These are phyloP conservation scores for Amphiura filiformis DNA, from an alignment of 35 echinoderm and acorn worm species.

Conservation along the genomic window DNA sequence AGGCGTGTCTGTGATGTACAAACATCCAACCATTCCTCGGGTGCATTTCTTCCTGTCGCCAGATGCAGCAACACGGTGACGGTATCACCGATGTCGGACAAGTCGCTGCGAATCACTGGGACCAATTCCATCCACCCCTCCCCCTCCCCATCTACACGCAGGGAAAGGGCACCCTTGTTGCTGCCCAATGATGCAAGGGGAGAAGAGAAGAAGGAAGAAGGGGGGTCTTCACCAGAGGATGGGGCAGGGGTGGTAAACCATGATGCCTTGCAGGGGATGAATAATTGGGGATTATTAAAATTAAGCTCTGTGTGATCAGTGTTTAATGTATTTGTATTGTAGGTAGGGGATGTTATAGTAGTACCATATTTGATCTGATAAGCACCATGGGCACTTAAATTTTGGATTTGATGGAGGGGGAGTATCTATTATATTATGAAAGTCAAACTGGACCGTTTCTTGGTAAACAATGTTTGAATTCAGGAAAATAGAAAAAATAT, in stretches of 20 bases:
- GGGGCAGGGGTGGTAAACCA: neutral
- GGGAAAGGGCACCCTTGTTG: slow-evolving; percentile 15
- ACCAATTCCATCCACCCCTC: slow-evolving; percentile 33
- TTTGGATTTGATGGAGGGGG: too few relatives aligned
- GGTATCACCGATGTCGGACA: neutral
- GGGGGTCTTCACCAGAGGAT: neutral
- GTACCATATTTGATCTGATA: too few relatives aligned
- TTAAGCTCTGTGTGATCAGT: slow-evolving; percentile 36
- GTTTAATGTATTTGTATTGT: neutral
- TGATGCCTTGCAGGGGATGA: slow-evolving; percentile 20
- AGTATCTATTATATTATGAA: too few relatives aligned
- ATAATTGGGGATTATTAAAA: slow-evolving; percentile 34
- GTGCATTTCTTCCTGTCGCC: neutral
- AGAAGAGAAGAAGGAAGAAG: slow-evolving; percentile 7
- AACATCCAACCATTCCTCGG: neutral
- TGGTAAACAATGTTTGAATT: too few relatives aligned
- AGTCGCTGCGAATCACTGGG: slow-evolving; percentile 8
- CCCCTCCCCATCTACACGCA: slow-evolving; percentile 3
- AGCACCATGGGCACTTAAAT: too few relatives aligned
- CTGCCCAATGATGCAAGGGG: neutral
- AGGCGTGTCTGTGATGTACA: slow-evolving; percentile 1
- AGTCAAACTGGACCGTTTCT: too few relatives aligned
- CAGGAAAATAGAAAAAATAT: too few relatives aligned
- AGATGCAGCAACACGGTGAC: neutral
- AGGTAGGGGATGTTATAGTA: too few relatives aligned